Percentiles rank a stretch among this genome's conserved stretches.
phyloP scores from a whole-genome alignment of 2,888 invertebrate species.

The Drosophila leonis region DNA sequence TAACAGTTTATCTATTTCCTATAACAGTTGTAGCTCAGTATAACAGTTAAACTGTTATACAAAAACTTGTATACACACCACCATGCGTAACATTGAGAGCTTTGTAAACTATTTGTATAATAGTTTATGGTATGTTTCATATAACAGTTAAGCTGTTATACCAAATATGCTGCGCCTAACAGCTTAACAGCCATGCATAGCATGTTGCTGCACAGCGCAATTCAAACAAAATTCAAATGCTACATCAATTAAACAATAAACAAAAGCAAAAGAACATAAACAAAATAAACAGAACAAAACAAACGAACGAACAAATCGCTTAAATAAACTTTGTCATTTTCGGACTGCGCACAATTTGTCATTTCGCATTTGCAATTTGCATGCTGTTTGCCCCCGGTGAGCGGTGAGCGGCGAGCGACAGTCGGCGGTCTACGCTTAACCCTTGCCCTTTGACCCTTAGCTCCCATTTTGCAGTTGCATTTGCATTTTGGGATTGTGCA shows the following conservation, averaged over 20 bases:
- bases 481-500: conserved; percentile 18
- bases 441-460: conserved; percentile 1
- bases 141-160: conserved; percentile 1
- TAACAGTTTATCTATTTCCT: neutral
- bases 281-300: conserved; percentile 23
- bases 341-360: conserved; percentile 67
- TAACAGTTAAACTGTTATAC: neutral
- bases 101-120: neutral
- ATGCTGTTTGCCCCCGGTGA: conserved; percentile 56
- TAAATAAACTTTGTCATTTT: conserved; percentile 76
- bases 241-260: conserved; percentile 9
- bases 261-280: conserved; percentile 11
- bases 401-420: no score
- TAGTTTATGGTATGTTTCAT: neutral
- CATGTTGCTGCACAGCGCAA: neutral
- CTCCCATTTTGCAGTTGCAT: neutral
- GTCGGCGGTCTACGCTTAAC: neutral
- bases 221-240: conserved; percentile 9
- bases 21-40: no score
- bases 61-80: neutral
- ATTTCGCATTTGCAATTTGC: conserved; percentile 70
- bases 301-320: conserved; percentile 71
- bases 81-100: neutral
- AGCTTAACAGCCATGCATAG: neutral
- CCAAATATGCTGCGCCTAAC: neutral